Conservation (phyloP, 2,113 vertebrate genomes). For the Urocolius indicus region DNA sequence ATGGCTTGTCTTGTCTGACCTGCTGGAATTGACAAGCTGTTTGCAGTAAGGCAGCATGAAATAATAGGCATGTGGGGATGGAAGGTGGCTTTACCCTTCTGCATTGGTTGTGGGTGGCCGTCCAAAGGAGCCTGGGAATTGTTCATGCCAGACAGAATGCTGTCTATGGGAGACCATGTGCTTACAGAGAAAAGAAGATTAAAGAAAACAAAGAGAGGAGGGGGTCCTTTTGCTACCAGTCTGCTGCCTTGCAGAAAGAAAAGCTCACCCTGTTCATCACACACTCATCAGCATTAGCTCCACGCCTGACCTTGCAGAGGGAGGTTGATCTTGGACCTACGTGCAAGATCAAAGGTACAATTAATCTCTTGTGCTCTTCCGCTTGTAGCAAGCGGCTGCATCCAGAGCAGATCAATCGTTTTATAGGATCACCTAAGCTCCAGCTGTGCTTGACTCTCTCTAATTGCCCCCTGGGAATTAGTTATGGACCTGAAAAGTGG, state of each 20-base stretch:
- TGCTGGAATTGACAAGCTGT: constrained; percentile 39
- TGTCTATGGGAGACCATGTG: background rate
- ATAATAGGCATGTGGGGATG: constrained; percentile 45
- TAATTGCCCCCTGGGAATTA: constrained; percentile 33
- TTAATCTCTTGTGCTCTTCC: background rate
- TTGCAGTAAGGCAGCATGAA: constrained; percentile 61
- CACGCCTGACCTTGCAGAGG: background rate
- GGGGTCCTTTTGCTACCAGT: background rate
- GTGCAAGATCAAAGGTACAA: background rate
- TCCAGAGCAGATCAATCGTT: background rate
- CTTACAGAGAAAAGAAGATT: background rate
- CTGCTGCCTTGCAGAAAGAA: background rate
- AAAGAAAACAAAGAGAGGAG: background rate
- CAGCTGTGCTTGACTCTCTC: constrained; percentile 23
- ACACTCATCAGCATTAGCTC: background rate
- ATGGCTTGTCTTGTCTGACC: constrained; percentile 22
- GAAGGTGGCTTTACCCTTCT: constrained; percentile 37
- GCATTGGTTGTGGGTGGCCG: constrained; percentile 54
- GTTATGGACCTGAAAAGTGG: constrained; percentile 40
- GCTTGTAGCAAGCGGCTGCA: background rate
- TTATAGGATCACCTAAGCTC: background rate
- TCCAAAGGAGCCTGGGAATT: constrained; percentile 34
- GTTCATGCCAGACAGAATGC: background rate
- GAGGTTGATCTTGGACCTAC: background rate
- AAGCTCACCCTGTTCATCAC: background rate